A percentile compares a stretch with the other conserved stretches of the same genome.
phyloP scores from a whole-genome alignment of 2,888 invertebrate species.

The Erebia palarica region DNA sequence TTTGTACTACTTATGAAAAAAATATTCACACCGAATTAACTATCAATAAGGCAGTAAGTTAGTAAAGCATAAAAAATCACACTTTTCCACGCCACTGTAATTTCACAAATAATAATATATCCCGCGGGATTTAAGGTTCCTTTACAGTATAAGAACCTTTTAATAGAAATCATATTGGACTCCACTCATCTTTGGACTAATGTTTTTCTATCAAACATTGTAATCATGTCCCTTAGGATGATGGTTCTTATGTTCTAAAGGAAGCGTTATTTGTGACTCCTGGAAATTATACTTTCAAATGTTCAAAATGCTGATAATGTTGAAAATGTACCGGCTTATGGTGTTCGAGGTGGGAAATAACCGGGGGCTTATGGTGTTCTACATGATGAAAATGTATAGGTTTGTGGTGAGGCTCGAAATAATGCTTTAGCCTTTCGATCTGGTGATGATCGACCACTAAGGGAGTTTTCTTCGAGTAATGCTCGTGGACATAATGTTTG shows the following conservation, averaged over 20 bases:
- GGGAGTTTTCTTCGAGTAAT: slow-evolving; percentile 44
- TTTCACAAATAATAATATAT: neutral
- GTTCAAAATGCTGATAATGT: slow-evolving; percentile 33
- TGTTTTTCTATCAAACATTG: too few relatives aligned
- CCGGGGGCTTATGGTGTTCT: slow-evolving; percentile 25
- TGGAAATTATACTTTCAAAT: slow-evolving; percentile 19
- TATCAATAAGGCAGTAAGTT: neutral
- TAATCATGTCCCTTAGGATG: too few relatives aligned
- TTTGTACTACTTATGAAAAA: slow-evolving; percentile 29
- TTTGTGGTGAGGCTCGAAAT: slow-evolving; percentile 46
- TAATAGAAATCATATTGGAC: neutral
- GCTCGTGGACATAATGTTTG: slow-evolving; percentile 43
- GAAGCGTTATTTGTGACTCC: neutral
- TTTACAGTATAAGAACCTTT: neutral
- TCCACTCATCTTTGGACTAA: too few relatives aligned
- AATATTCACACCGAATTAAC: neutral
- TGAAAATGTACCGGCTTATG: slow-evolving; percentile 28
- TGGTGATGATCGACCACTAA: slow-evolving; percentile 45
- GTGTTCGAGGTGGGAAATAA: slow-evolving; percentile 27
- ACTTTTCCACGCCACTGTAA: neutral
- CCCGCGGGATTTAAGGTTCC: neutral
- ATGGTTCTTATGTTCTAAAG: neutral
- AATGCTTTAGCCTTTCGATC: slow-evolving; percentile 45
- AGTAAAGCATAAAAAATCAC: neutral
- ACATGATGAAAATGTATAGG: slow-evolving; percentile 38